Evolutionary conservation across 2,113 vertebrate species (phyloP), one percentile per base, ranked within the genome.

Genomic region (Plectropomus leopardus): DNA sequence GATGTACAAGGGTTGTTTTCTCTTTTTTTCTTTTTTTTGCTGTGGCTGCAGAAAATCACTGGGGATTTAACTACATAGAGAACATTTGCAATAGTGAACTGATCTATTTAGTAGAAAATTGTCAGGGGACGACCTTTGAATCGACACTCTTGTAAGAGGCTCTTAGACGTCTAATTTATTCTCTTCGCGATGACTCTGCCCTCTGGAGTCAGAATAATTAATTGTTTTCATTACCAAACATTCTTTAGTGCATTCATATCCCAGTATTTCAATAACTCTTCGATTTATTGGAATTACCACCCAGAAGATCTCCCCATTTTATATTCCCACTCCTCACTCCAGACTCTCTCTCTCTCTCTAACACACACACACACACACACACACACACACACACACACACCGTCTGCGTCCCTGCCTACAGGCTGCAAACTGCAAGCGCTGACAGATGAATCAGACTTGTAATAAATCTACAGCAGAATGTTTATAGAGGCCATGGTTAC

Each of bases 141-240:
- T 76, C n/a, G 32, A 80, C 60, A 72, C 48, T 69, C 64, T 74
- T 76, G 54, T 72, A 65, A 34, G 51, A 82, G 67, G 58, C 44
- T 74, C 82, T 80, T 72, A 83, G 60, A 65, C 7, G 42, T 61
- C 66, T 75, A 86, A 88, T 89, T 87, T 88, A 87, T 86, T 87
- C 77, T 76, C 77, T 76, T 78, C n/a, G 26, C 64, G 72, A 84
- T 74, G 51, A 66, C 86, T 89, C 85, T 74, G 81, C 85, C 88
- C 85, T 87, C 87, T 75, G 78, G 86, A 80, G 58, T 78, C 45
- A 51, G 34, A 80, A 88, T 91, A 91, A 92, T 93, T 86, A 87
- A 94, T 91, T 94, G 90, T 92, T 93, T 92, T 94, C 86, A 89
- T 93, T 90, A 89, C 80, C 66, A 87, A 88, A 84, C 59, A 80